Conservation (phyloP, 2,797 vertebrate species). For the Platyrinchus mystaceus region DNA sequence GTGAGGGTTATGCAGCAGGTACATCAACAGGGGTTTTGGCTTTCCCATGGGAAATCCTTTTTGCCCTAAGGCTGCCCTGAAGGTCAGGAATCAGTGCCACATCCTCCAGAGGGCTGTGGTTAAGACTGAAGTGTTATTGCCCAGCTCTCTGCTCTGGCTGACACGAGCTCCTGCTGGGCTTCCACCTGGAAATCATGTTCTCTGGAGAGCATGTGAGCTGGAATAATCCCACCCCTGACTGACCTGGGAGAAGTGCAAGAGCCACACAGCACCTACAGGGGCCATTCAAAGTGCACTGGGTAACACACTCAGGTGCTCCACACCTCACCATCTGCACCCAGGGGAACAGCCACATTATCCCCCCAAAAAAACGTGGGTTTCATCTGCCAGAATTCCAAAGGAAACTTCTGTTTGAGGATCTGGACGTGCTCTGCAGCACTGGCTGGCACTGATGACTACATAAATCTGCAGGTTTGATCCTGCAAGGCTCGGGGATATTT, state of each 20-base stretch:
- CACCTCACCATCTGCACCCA: rapidly evolving
- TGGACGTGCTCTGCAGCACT: not conserved
- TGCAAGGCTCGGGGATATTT: not conserved
- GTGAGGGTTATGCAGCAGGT: not conserved
- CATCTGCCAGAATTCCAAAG: not conserved
- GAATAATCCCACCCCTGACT: rapidly evolving
- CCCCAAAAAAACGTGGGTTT: rapidly evolving
- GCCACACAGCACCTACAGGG: not conserved
- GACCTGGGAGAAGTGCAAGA: not conserved
- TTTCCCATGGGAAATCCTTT: not conserved
- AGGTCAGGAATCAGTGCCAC: not conserved
- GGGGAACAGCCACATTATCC: rapidly evolving
- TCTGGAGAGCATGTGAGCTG: not conserved
- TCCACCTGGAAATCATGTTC: rapidly evolving
- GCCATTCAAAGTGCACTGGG: rapidly evolving
- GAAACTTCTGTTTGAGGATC: not conserved
- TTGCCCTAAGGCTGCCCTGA: not conserved
- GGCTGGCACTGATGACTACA: not conserved
- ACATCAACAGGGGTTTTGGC: not conserved
- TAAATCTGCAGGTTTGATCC: not conserved
- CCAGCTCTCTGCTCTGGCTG: not conserved
- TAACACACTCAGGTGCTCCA: rapidly evolving
- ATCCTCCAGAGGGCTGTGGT: not conserved
- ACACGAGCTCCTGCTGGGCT: not conserved
- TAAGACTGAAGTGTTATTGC: not conserved